Conservation (phyloP, 2,113 vertebrate species). For the Delphinus delphis region DNA sequence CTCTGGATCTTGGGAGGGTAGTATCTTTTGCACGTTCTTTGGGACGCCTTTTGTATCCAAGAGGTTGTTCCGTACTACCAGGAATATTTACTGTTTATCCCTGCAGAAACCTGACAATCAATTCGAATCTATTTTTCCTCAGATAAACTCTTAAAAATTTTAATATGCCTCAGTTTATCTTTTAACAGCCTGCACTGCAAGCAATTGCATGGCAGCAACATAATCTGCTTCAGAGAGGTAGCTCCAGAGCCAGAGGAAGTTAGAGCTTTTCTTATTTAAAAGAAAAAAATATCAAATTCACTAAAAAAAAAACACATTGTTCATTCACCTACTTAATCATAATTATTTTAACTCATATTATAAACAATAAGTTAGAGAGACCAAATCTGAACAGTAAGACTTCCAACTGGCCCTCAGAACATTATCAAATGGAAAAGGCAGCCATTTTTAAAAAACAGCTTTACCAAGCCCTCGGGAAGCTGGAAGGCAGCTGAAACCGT, state of each 20-base stretch:
- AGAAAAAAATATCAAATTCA: not conserved
- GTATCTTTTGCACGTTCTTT: not conserved
- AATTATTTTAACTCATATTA: not conserved
- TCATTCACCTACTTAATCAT: not conserved
- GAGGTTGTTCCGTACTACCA: not conserved
- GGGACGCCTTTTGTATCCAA: not conserved
- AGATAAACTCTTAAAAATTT: not conserved
- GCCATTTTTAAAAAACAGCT: not conserved
- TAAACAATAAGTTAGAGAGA: not conserved
- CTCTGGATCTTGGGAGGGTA: not conserved
- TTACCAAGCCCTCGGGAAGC: not conserved
- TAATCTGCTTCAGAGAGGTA: not conserved
- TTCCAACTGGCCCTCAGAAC: not conserved
- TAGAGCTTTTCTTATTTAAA: not conserved
- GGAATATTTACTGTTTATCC: not conserved
- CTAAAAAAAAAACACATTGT: not conserved
- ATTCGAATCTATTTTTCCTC: not conserved
- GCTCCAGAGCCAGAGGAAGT: not conserved
- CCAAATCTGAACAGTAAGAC: not conserved
- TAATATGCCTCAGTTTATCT: not conserved
- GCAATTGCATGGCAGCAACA: too few relatives aligned
- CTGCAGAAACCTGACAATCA: not conserved
- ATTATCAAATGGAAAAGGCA: not conserved
- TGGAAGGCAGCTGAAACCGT: not conserved
- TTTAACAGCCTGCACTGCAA: not conserved